These are phyloP conservation scores for Ennomos fuscantarius DNA, from an alignment of 2,888 invertebrate species.

Conservation along the genomic window DNA sequence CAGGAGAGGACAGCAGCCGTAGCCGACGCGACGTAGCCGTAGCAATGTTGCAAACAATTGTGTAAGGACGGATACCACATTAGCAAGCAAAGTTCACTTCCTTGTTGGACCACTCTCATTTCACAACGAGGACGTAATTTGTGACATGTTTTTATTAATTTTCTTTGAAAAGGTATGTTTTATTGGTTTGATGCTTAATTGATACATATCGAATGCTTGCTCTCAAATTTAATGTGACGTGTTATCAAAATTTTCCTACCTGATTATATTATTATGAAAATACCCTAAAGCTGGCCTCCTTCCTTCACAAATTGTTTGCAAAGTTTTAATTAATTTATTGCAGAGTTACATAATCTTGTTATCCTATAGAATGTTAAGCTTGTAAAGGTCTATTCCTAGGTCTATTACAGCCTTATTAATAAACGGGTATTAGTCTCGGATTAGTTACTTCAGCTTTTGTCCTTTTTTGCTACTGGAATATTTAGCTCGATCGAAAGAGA, in stretches of 20 bases:
- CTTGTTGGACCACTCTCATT: constrained; percentile 60
- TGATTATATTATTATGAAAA: constrained; percentile 54
- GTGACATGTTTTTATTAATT: constrained; percentile 84
- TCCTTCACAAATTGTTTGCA: constrained; percentile 95
- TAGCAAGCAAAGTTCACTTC: constrained; percentile 71
- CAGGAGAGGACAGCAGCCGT: constrained; percentile 29
- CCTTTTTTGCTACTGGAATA: too few species aligned
- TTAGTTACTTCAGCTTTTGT: too few species aligned
- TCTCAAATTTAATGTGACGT: constrained; percentile 63
- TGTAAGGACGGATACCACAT: constrained; percentile 83
- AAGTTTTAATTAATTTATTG: constrained; percentile 75
- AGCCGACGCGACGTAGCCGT: constrained; percentile 47
- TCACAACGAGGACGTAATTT: constrained; percentile 72
- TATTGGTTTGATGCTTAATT: constrained; percentile 77
- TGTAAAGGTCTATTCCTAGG: constrained; percentile 7
- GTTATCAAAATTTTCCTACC: constrained; percentile 55
- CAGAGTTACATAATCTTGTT: constrained; percentile 44
- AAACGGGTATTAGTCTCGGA: too few species aligned
- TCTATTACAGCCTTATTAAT: too few species aligned
- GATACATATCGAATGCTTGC: constrained; percentile 75
- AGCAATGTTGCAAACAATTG: constrained; percentile 82
- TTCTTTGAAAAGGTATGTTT: constrained; percentile 82
- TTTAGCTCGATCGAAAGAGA: too few species aligned
- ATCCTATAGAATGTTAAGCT: constrained; percentile 22
- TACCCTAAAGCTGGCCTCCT: constrained; percentile 89